Percentiles rank a stretch among this genome's conserved stretches.
Evolutionary conservation across 2,113 vertebrate genomes (phyloP).

Genomic region (Nesoenas mayeri): DNA sequence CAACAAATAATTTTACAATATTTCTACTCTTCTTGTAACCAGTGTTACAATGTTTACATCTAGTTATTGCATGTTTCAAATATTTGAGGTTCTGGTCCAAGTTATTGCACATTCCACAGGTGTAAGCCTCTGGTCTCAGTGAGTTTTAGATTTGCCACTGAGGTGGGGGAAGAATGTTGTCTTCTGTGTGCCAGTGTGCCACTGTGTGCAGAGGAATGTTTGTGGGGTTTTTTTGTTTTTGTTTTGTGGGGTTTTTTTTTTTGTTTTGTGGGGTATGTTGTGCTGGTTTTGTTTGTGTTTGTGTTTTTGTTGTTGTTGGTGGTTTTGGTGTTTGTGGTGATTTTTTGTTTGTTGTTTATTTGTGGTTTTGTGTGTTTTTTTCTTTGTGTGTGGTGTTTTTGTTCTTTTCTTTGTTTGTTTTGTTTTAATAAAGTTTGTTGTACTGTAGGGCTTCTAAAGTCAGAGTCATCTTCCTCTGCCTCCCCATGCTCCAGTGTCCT

Average conservation of each 20-base stretch:
- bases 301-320: no score
- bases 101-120: neutral
- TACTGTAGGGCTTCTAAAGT: neutral
- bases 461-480: neutral
- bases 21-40: neutral
- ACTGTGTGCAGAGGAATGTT: neutral
- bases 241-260: no score
- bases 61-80: neutral
- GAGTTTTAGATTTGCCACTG: neutral
- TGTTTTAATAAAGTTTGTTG: neutral
- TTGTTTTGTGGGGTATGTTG: no score
- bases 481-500: no score
- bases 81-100: neutral
- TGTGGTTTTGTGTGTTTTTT: no score
- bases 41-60: neutral
- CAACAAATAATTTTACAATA: neutral
- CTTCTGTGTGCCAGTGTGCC: neutral
- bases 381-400: no score
- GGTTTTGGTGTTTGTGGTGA: no score
- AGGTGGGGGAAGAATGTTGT: neutral
- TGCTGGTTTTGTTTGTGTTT: no score
- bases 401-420: no score
- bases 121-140: neutral
- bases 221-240: no score
- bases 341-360: no score